phyloP scores from a whole-genome alignment of 2,113 vertebrate species.

The Macaca mulatta region DNA sequence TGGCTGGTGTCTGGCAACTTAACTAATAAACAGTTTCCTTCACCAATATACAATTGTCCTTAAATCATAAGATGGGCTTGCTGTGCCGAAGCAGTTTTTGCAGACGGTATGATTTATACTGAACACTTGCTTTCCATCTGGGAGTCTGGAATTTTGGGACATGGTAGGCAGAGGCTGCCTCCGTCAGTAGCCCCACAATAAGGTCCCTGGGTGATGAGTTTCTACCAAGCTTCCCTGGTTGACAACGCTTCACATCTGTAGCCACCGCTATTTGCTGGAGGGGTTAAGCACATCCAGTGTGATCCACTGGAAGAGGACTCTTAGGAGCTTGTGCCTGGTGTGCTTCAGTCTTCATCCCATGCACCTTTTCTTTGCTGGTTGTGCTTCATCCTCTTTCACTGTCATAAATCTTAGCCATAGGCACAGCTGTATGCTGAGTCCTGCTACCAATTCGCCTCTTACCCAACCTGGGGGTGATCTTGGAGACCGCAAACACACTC shows the following conservation, averaged over 20 bases:
- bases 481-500: background rate
- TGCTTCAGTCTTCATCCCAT: background rate
- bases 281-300: fast-evolving
- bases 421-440: background rate
- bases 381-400: background rate
- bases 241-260: background rate
- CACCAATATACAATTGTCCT: background rate
- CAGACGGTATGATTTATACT: background rate
- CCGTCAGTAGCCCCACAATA: fast-evolving
- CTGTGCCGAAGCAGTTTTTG: background rate
- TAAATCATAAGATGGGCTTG: background rate
- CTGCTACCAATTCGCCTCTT: background rate
- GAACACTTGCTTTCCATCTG: background rate
- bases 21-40: background rate
- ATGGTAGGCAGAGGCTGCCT: background rate
- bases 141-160: background rate
- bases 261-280: background rate
- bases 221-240: too few species aligned
- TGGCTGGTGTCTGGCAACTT: background rate
- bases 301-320: background rate
- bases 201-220: background rate
- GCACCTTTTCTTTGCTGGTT: background rate
- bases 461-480: background rate
- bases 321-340: background rate
- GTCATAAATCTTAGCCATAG: too few species aligned